These are phyloP conservation scores for Drosophila bipectinata DNA, from an alignment of 1,140 invertebrate genomes.

Conservation along the genomic window DNA sequence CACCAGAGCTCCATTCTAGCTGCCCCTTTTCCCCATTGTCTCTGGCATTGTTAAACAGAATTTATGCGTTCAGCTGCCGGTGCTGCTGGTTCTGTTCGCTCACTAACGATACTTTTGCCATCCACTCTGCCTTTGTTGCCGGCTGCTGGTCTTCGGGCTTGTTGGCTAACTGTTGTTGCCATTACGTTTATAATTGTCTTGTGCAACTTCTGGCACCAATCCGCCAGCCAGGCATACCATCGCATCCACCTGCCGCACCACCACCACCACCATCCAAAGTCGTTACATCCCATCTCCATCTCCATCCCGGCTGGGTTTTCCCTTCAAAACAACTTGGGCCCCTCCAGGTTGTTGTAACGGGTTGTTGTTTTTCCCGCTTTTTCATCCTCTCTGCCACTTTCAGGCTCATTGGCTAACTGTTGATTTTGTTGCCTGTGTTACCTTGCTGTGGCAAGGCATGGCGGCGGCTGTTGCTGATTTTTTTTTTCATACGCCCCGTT, in stretches of 20 bases:
- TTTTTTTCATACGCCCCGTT: constrained; percentile 15
- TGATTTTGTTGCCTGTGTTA: constrained; percentile 63
- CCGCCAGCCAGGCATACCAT: constrained; percentile 34
- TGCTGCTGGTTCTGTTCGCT: constrained; percentile 12
- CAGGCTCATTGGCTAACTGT: constrained; percentile 81
- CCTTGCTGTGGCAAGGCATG: not conserved
- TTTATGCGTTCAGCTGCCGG: constrained; percentile 76
- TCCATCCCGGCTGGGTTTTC: not conserved
- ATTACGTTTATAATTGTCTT: constrained; percentile 82
- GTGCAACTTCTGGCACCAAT: constrained; percentile 66
- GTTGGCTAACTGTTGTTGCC: constrained; percentile 57
- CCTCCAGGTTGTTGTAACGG: constrained; percentile 27
- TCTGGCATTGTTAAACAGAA: constrained; percentile 70
- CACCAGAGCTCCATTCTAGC: not conserved
- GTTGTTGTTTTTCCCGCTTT: constrained; percentile 32
- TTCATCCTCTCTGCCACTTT: constrained; percentile 48
- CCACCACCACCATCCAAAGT: constrained; percentile 20
- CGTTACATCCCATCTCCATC: constrained; percentile 30
- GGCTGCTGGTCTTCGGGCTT: not conserved
- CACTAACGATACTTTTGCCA: constrained; percentile 67
- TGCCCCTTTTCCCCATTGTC: constrained; percentile 41
- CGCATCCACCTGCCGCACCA: constrained; percentile 4
- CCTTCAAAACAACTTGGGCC: not conserved
- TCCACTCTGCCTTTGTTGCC: constrained; percentile 26
- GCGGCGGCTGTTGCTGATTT: not conserved